These are phyloP conservation scores for Hypotaenidia philippensis DNA, from an alignment of 2,797 vertebrate species.

Conservation along the genomic window DNA sequence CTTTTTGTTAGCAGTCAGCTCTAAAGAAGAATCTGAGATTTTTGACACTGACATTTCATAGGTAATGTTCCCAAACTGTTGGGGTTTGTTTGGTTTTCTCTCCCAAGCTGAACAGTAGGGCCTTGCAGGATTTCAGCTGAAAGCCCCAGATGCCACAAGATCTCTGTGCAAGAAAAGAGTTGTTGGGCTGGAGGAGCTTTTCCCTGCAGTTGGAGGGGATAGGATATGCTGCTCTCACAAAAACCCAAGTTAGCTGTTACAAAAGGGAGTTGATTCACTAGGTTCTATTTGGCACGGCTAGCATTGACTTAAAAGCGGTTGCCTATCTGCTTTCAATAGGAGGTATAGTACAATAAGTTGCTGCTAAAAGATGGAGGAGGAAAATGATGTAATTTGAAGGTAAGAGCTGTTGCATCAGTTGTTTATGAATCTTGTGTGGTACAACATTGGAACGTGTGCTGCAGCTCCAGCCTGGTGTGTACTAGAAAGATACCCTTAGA, in stretches of 20 bases:
- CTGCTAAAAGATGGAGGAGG: slow-evolving; percentile 59
- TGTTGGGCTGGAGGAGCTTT: slow-evolving; percentile 30
- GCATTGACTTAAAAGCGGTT: slow-evolving; percentile 40
- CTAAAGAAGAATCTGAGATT: background rate
- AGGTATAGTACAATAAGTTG: slow-evolving; percentile 30
- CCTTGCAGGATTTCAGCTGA: slow-evolving; percentile 20
- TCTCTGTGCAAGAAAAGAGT: background rate
- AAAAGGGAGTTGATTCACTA: slow-evolving; percentile 19
- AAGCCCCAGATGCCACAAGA: background rate
- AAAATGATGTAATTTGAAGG: slow-evolving; percentile 33
- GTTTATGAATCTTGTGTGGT: background rate
- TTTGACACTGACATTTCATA: background rate
- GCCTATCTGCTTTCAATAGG: background rate
- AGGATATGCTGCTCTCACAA: background rate
- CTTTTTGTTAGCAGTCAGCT: slow-evolving; percentile 27
- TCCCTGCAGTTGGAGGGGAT: slow-evolving; percentile 9
- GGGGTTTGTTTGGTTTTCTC: background rate
- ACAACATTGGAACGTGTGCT: background rate
- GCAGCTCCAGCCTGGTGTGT: background rate
- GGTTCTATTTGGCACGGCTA: background rate
- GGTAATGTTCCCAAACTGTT: background rate
- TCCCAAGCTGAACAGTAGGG: background rate
- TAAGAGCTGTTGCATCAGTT: slow-evolving; percentile 39
- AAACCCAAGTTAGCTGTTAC: slow-evolving; percentile 5
- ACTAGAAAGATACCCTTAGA: slow-evolving; percentile 9